Evolutionary conservation across 2,113 vertebrate species (phyloP).

Genomic region (Oryctolagus cuniculus): DNA sequence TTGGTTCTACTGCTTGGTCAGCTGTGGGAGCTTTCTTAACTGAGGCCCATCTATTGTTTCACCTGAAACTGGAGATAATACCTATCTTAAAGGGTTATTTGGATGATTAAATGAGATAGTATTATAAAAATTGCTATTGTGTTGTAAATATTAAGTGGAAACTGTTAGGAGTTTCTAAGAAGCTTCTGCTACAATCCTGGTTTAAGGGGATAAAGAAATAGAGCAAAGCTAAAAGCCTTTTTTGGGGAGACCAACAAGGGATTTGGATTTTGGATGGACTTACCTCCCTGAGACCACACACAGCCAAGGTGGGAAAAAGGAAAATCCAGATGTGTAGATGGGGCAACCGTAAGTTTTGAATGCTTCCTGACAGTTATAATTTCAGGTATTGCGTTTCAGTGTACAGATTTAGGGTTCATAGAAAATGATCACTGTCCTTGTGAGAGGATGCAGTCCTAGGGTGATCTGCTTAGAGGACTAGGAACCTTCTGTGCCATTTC

Average conservation of each 20-base stretch:
- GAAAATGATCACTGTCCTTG: constrained; percentile 25
- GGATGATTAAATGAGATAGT: background rate
- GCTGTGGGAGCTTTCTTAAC: background rate
- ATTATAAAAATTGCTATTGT: background rate
- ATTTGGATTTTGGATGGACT: background rate
- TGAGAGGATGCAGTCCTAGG: constrained; percentile 20
- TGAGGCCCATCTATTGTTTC: background rate
- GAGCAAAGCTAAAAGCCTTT: background rate
- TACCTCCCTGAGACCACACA: background rate
- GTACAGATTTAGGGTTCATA: constrained; percentile 9
- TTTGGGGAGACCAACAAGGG: background rate
- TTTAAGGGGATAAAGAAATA: background rate
- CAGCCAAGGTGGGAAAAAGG: background rate
- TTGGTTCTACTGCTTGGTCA: background rate
- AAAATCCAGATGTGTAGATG: background rate
- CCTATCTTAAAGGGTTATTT: background rate
- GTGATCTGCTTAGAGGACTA: background rate
- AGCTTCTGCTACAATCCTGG: constrained; percentile 21
- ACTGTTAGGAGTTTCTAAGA: background rate
- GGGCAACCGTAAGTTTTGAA: background rate
- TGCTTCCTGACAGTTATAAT: constrained; percentile 1
- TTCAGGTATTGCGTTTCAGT: constrained; percentile 19
- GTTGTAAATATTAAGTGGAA: constrained; percentile 40
- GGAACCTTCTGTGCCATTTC: constrained; percentile 43
- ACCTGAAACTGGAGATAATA: background rate